Evolutionary conservation across 2,113 vertebrate species (phyloP), one percentile per base, ranked within the genome.

Genomic region (Cardinalis cardinalis): DNA sequence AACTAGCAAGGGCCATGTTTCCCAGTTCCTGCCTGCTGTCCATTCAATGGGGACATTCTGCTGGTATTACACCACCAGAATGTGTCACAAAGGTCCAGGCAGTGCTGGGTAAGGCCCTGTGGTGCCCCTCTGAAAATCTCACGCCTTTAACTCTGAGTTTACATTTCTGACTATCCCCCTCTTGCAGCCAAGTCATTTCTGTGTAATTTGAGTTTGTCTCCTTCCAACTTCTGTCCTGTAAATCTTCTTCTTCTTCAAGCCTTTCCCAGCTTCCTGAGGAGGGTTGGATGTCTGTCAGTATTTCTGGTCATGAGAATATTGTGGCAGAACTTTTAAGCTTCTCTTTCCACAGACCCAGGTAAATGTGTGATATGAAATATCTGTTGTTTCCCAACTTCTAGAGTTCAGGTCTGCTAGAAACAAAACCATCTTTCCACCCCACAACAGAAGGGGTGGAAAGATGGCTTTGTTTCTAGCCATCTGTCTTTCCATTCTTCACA

Each of bases 1-100:
- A 48, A 24, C 32, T 4, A 4, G 49, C 7, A 2, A 2, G 5
- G 58, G 13, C 59, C 4, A 0, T 1, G 2, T 71, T 82, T 77
- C 36, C 40, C 1, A 0, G 14, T 20, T 23, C 14, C 31, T 17
- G 10, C 40, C 14, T 9, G 7, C 44, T 65, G 25, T n/a, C 29
- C 15, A 3, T 74, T 51, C 68, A 63, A 21, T 3, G 0, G n/a
- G 43, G 14, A 48, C 2, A 1, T 52, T 24, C n/a, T 44, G 18
- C 44, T 66, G 68, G 7, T 9, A 61, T 77, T 78, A 41, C 32
- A 73, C 12, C 69, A 38, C 38, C 38, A 46, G 60, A 56, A 52
- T 34, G 1, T n/a, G 18, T 7, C 24, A 18, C 34, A 29, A 43
- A 32, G 8, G 20, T 61, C 41, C 60, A 40, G 19, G n/a, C 0